Evolutionary conservation across 1,140 invertebrate species (phyloP).

Genomic region (Dermatophagoides farinae): DNA sequence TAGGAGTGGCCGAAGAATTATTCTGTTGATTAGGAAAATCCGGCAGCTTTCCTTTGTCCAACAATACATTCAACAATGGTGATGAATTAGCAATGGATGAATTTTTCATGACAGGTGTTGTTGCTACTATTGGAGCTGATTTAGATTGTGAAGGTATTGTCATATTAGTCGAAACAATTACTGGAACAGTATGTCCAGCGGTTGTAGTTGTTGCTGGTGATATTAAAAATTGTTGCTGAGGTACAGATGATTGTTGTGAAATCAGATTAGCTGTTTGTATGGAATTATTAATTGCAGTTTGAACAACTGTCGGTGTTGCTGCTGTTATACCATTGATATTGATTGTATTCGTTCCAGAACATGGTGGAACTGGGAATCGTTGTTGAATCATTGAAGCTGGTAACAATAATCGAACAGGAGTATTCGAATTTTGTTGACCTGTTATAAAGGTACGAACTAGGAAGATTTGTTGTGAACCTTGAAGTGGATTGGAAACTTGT

Average conservation of each 20-base stretch:
- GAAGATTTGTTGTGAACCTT: conserved; percentile 13
- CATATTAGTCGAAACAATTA: neutral
- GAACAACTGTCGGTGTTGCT: neutral
- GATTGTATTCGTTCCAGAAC: neutral
- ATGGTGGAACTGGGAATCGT: neutral
- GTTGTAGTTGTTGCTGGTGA: neutral
- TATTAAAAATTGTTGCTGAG: neutral
- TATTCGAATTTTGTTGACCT: neutral
- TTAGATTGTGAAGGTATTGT: neutral
- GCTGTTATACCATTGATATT: neutral
- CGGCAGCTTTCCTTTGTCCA: conserved; percentile 20
- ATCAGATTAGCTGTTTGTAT: neutral
- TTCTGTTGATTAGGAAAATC: conserved; percentile 14
- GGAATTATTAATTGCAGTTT: too few relatives aligned
- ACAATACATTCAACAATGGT: conserved; percentile 20
- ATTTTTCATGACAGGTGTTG: neutral
- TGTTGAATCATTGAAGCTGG: conserved; percentile 12
- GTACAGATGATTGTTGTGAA: neutral
- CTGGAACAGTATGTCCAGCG: neutral
- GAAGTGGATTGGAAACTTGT: neutral
- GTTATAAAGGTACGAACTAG: conserved; percentile 13
- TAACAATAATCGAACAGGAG: conserved; percentile 10
- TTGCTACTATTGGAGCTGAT: conserved; percentile 6
- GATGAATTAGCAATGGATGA: conserved; percentile 16
- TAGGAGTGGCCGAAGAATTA: conserved; percentile 3